A percentile compares a stretch with the other conserved stretches of the same genome.
phyloP scores from a whole-genome alignment of 2,797 vertebrate genomes.

The Schizopygopsis malacanthus region DNA sequence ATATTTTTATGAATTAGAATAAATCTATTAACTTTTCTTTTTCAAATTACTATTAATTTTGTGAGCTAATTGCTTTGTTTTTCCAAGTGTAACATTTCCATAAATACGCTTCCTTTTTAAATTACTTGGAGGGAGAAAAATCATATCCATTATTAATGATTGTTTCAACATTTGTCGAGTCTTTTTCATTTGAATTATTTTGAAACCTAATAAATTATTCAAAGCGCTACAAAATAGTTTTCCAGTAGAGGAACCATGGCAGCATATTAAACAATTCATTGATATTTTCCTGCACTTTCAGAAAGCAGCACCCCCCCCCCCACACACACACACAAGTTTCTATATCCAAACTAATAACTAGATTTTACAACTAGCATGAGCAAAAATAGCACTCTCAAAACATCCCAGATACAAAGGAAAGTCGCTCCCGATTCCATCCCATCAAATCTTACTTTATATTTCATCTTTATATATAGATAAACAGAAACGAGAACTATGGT shows the following conservation, averaged over 20 bases:
- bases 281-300: slow-evolving; percentile 52
- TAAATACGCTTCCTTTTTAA: slow-evolving; percentile 72
- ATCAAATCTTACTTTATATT: slow-evolving; percentile 26
- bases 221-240: slow-evolving; percentile 67
- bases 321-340: slow-evolving; percentile 1
- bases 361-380: slow-evolving; percentile 24
- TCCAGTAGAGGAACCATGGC: slow-evolving; percentile 62
- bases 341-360: slow-evolving; percentile 55
- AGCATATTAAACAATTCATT: slow-evolving; percentile 72
- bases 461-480: slow-evolving; percentile 43
- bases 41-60: slow-evolving; percentile 71
- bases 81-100: slow-evolving; percentile 74
- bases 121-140: slow-evolving; percentile 69
- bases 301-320: slow-evolving; percentile 11
- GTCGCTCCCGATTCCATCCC: not conserved
- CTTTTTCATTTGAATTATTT: slow-evolving; percentile 75
- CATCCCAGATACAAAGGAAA: slow-evolving; percentile 17
- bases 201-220: slow-evolving; percentile 76
- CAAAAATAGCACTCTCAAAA: slow-evolving; percentile 17
- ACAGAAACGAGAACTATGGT: not conserved
- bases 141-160: slow-evolving; percentile 79
- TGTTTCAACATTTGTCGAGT: slow-evolving; percentile 71
- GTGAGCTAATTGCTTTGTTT: slow-evolving; percentile 74
- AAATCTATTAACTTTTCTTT: slow-evolving; percentile 58
- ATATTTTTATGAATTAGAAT: slow-evolving; percentile 66